Evolutionary conservation across 2,113 vertebrate species (phyloP), one percentile per base, ranked within the genome.

Genomic region (Urocynchramus pylzowi): DNA sequence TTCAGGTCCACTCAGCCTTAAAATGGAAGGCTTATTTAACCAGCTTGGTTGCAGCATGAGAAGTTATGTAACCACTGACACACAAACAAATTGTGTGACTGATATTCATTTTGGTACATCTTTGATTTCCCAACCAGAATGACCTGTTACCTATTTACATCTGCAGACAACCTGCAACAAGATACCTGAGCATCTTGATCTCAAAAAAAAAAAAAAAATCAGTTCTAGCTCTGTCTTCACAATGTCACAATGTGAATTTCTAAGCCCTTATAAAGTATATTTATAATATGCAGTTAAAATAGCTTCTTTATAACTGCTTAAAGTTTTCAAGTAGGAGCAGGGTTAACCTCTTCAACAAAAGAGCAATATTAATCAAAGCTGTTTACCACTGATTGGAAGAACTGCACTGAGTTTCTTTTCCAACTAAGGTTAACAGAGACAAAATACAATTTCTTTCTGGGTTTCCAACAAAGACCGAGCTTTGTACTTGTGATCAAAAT

Each of bases 51-150:
- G 49, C 1, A 15, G 52, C 57, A 71, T 47, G 19, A n/a, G 19
- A 64, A 60, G n/a, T 89, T 90, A 64, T 42, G 26, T 95, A 94
- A 91, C 35, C 27, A 41, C 65, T 82, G 61, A 91, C 92, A 93
- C 50, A 89, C n/a, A 80, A 87, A 74, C 6, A 76, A 65, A 78
- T 71, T 50, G 6, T 67, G 42, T 75, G 60, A 81, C 64, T 74
- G 52, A 77, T 67, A 68, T 9, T 68, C 4, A 44, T 84, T 56
- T 77, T 82, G 33, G 35, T 85, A 41, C 30, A 59, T 59, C n/a
- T 78, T 89, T 57, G 27, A 82, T 90, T 82, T 84, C 20, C 52
- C 37, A 68, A 6, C 6, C 61, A 87, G 76, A 76, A 86, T 56
- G 44, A 64, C 53, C 49, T 78, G 39, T 37, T 87, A 77, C 10